These are phyloP conservation scores for Amphipoea oculea DNA, from an alignment of 2,888 invertebrate genomes.

Conservation along the genomic window DNA sequence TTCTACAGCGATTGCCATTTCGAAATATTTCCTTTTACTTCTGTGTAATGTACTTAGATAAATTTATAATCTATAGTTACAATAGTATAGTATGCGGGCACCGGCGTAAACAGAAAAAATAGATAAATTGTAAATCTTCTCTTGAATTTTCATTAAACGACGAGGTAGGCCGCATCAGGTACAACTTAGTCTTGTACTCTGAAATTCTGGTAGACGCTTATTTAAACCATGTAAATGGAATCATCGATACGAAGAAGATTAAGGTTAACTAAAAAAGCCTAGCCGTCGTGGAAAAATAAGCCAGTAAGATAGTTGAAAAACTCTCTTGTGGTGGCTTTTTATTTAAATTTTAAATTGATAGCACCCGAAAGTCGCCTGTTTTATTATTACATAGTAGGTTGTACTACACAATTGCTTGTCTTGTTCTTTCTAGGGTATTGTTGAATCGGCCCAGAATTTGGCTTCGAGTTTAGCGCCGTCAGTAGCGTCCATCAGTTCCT, in stretches of 20 bases:
- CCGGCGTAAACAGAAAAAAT: background rate
- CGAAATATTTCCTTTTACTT: background rate
- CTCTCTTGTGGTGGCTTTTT: background rate
- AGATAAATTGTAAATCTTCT: background rate
- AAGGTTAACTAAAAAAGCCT: background rate
- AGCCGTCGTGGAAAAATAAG: background rate
- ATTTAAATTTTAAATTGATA: background rate
- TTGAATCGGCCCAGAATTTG: background rate
- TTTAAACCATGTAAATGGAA: background rate
- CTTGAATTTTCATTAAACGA: background rate
- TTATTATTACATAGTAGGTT: background rate
- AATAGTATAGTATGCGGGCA: too few relatives aligned
- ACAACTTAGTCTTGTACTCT: background rate
- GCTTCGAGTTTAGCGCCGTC: background rate
- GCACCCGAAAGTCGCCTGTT: background rate
- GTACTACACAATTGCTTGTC: slow-evolving; percentile 3
- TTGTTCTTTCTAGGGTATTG: background rate
- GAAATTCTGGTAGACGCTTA: background rate
- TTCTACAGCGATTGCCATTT: background rate
- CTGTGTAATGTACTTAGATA: background rate
- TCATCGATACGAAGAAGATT: background rate
- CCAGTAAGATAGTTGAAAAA: background rate
- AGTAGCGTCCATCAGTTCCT: background rate
- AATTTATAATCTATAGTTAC: background rate
- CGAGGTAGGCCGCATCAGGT: background rate